A percentile compares a stretch with the other conserved stretches of the same genome.
Conservation (phyloP, 2,113 vertebrate species). For the Dendrocopos noguchii region DNA sequence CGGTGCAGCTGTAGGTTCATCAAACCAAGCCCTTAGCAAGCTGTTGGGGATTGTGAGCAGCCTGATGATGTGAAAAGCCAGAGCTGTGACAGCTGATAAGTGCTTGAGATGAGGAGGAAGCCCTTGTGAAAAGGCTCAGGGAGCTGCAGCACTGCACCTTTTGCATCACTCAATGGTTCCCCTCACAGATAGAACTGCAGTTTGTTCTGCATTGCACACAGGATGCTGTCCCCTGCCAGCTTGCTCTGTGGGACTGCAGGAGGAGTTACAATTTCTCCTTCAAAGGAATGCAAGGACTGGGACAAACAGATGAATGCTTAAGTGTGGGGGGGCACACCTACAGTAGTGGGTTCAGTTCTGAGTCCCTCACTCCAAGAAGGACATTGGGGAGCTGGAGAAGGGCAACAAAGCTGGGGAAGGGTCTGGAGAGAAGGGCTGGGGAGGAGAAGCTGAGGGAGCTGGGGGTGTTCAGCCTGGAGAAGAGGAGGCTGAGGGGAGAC, state of each 20-base stretch:
- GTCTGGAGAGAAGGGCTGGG: no score
- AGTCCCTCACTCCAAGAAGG: no score
- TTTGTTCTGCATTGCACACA: fast-evolving
- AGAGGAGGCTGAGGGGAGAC: no score
- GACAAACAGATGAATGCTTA: fast-evolving
- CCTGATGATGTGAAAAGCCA: neutral
- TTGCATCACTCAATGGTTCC: neutral
- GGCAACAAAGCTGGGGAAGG: no score
- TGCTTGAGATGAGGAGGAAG: neutral
- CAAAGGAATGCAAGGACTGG: fast-evolving
- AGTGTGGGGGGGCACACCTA: neutral
- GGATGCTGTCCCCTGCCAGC: neutral
- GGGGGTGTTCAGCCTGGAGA: no score
- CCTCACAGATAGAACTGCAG: neutral
- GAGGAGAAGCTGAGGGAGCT: no score
- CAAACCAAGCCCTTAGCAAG: neutral
- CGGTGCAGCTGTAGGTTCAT: neutral
- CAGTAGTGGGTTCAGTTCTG: no score
- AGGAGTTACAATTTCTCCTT: neutral
- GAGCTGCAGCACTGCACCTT: neutral
- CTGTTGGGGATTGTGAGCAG: neutral
- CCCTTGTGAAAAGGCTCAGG: neutral
- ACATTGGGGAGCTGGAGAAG: no score
- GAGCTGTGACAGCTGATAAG: fast-evolving
- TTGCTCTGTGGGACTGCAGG: neutral